Evolutionary conservation across 2,888 invertebrate genomes (phyloP), one percentile per base, ranked within the genome.

Genomic region (Drosophila kuntzei): DNA sequence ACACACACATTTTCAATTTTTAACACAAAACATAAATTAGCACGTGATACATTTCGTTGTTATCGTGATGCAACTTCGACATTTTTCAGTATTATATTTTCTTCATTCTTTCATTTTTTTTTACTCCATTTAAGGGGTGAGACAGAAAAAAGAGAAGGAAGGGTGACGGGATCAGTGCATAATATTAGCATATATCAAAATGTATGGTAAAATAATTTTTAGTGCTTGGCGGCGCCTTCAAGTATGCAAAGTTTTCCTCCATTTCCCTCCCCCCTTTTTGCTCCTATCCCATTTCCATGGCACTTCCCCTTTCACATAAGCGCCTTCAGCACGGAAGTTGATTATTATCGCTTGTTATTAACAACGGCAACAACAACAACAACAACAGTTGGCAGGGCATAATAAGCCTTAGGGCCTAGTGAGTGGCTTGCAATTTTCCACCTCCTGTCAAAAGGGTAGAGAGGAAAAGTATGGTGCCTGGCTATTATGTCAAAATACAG

Each of bases 331-430:
- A 77, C 88, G 88, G 88, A 88, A 88, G 88, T 88, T 83, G 88
- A 88, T 88, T 88, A 89, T 89, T 88, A 89, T 88, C 89, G 88
- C 88, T 84, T 89, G 89, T 89, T 89, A 88, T 89, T 88, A 88
- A 89, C 85, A 85, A 73, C 73, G 62, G 64, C 71, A 80, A 70
- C 65, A 79, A 73, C 71, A 53, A 73, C 71, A 53, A 59, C 63
- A 65, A 71, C 63, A 59, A 51, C 55, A 53, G 57, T 36, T 14
- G 61, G 43, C 53, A 36, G 22, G 39, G 54, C 67, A 67, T 76
- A 75, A 71, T 76, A 75, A 71, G 75, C 67, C 53, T 44, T 18
- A 47, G 46, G 54, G 39, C 20, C 50, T 64, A 54, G 16, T 27
- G 57, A 51, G 37, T 29, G 61, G 29, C 58, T 50, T 74, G 72